These are phyloP conservation scores for Helostoma temminkii DNA, from an alignment of 2,797 vertebrate genomes.

Conservation along the genomic window DNA sequence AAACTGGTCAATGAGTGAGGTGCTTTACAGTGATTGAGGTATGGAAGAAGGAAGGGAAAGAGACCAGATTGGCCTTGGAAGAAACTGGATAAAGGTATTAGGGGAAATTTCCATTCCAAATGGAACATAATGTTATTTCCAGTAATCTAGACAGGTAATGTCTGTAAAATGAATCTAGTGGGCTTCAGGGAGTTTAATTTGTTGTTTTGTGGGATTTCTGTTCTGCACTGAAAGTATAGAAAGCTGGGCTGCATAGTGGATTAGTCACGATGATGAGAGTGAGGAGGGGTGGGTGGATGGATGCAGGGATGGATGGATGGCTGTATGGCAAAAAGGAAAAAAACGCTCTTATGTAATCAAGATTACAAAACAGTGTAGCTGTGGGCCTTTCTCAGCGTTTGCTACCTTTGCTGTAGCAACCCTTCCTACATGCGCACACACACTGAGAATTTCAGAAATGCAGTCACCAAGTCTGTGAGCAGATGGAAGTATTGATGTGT, in stretches of 20 bases:
- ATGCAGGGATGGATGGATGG: slow-evolving; percentile 35
- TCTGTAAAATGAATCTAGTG: slow-evolving; percentile 9
- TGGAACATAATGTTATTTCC: slow-evolving; percentile 11
- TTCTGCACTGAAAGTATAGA: slow-evolving; percentile 35
- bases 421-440: slow-evolving; percentile 28
- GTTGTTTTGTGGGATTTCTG: slow-evolving; percentile 48
- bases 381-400: slow-evolving; percentile 61
- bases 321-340: slow-evolving; percentile 53
- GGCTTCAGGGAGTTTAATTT: slow-evolving; percentile 22
- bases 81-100: neutral
- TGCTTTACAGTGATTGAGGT: slow-evolving; percentile 11
- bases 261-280: slow-evolving; percentile 71
- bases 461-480: slow-evolving; percentile 18
- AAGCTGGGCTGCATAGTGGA: slow-evolving; percentile 53
- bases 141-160: slow-evolving; percentile 25
- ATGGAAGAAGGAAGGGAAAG: slow-evolving; percentile 16
- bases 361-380: slow-evolving; percentile 78
- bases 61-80: neutral
- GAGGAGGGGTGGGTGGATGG: slow-evolving; percentile 15
- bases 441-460: slow-evolving; percentile 51
- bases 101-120: neutral
- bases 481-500: slow-evolving; percentile 47
- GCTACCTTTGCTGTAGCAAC: slow-evolving; percentile 57
- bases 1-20: slow-evolving; percentile 49
- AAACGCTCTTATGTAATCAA: slow-evolving; percentile 79